These are phyloP conservation scores for Coronaproctus castanopsis DNA, from an alignment of 2,888 invertebrate genomes.

Conservation along the genomic window DNA sequence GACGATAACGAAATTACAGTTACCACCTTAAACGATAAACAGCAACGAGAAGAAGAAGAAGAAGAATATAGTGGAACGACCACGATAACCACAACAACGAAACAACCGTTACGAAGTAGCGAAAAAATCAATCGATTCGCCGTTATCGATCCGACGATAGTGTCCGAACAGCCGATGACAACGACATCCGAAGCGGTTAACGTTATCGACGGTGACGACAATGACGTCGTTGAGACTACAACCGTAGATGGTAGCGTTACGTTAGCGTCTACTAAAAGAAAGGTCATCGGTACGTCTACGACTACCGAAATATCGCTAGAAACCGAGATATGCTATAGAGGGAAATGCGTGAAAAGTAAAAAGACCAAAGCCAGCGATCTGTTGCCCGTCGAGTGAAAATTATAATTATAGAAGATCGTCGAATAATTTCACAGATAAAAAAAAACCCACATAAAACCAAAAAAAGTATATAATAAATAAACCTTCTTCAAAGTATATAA, in stretches of 20 bases:
- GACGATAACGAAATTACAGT: background rate
- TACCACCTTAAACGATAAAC: background rate
- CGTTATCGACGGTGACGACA: constrained; percentile 6
- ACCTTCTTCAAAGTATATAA: no score
- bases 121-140: no score
- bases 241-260: constrained; percentile 10
- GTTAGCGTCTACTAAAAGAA: constrained; percentile 22
- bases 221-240: constrained; percentile 22
- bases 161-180: no score
- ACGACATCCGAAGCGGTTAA: constrained; percentile 8
- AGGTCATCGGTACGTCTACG: constrained; percentile 50
- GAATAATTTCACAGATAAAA: no score
- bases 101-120: no score
- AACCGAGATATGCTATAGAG: constrained; percentile 73
- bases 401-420: no score
- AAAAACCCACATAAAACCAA: no score
- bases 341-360: constrained; percentile 54
- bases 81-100: background rate
- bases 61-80: constrained; percentile 1
- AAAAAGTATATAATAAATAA: no score
- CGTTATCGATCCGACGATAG: background rate
- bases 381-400: constrained; percentile 11
- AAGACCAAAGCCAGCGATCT: constrained; percentile 18
- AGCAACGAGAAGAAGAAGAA: background rate
- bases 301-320: constrained; percentile 65